Percentiles rank a stretch among this genome's conserved stretches.
These are phyloP conservation scores for Stercorarius parasiticus DNA, from an alignment of 2,113 vertebrate genomes.

Conservation along the genomic window DNA sequence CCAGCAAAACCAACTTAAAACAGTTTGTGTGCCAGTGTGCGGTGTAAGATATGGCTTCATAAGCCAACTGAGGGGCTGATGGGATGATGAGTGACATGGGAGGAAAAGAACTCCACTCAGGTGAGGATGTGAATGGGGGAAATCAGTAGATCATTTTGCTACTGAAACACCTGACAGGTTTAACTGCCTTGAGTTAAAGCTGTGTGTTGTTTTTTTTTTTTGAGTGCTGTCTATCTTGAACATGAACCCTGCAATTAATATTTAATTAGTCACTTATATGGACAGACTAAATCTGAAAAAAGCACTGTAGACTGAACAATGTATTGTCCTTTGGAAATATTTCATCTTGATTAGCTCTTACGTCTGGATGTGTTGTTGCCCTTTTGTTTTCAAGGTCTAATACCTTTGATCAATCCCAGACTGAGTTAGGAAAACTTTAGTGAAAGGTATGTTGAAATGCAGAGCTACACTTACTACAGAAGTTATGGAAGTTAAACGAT, in stretches of 20 bases:
- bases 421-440: neutral
- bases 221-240: neutral
- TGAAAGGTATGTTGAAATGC: neutral
- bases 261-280: neutral
- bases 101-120: neutral
- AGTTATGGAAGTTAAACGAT: neutral
- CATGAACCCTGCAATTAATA: neutral
- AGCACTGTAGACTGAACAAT: neutral
- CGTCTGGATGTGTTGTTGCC: neutral
- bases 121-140: neutral
- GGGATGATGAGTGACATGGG: neutral
- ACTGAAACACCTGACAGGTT: neutral
- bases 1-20: neutral
- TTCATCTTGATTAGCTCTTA: neutral
- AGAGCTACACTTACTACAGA: neutral
- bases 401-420: neutral
- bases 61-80: neutral
- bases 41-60: fast-evolving
- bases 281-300: neutral
- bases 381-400: neutral
- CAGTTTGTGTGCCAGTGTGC: neutral
- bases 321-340: neutral
- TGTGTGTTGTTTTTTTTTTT: neutral
- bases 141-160: neutral
- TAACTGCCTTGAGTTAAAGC: neutral